Percentiles rank a stretch among this genome's conserved stretches.
Evolutionary conservation across 2,888 invertebrate species (phyloP).

Genomic region (Latrodectus hesperus): DNA sequence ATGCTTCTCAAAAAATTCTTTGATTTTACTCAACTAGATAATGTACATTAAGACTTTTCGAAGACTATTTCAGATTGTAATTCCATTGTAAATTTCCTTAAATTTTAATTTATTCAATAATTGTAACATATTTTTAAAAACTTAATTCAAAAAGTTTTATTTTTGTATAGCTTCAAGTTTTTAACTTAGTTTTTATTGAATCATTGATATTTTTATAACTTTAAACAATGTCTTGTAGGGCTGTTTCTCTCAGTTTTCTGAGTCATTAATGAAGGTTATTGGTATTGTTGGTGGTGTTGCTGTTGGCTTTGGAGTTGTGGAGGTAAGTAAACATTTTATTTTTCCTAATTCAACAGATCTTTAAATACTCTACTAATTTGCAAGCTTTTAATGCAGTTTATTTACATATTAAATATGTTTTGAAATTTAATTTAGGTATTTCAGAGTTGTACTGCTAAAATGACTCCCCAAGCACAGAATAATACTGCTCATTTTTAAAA

Average conservation of each 20-base stretch:
- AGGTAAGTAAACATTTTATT: conserved; percentile 37
- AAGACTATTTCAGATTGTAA: too few species aligned
- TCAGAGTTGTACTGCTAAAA: too few species aligned
- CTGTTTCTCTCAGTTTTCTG: conserved; percentile 26
- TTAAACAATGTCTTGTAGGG: conserved; percentile 39
- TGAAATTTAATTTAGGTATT: too few species aligned
- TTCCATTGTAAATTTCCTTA: neutral
- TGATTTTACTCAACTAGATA: too few species aligned
- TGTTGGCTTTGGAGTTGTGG: conserved; percentile 57
- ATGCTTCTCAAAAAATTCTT: too few species aligned
- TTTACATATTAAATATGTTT: too few species aligned
- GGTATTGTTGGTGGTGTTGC: conserved; percentile 53
- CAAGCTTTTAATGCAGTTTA: too few species aligned
- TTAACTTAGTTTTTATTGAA: neutral
- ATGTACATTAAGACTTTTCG: too few species aligned
- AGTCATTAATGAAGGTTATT: conserved; percentile 21
- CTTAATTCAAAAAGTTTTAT: neutral
- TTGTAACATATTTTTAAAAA: neutral
- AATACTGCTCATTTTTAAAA: too few species aligned
- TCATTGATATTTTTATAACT: neutral
- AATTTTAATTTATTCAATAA: neutral
- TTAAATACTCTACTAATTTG: too few species aligned
- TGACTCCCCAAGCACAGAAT: too few species aligned
- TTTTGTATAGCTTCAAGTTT: neutral
- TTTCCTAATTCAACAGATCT: neutral